These are phyloP conservation scores for Rhynchotus rufescens DNA, from an alignment of 2,797 vertebrate species.

Conservation along the genomic window DNA sequence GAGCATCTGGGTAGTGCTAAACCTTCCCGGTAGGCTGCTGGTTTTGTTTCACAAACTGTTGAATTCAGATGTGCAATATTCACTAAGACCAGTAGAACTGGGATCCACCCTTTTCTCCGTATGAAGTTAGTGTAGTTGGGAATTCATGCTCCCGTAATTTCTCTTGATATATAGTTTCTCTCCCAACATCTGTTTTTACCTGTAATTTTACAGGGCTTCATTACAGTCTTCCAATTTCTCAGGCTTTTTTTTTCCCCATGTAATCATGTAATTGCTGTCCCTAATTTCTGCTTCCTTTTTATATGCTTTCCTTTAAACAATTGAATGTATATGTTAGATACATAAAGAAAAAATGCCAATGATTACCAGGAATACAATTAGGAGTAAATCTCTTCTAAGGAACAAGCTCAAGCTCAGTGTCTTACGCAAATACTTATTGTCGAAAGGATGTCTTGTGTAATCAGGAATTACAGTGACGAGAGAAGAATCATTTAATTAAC, in stretches of 20 bases:
- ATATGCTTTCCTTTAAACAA: constrained; percentile 38
- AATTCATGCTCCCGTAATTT: neutral
- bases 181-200: neutral
- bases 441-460: constrained; percentile 58
- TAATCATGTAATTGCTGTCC: neutral
- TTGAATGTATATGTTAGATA: constrained; percentile 1
- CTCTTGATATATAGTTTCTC: neutral
- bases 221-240: neutral
- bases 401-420: constrained; percentile 43
- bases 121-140: neutral
- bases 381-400: constrained; percentile 44
- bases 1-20: neutral
- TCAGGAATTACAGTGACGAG: constrained; percentile 68
- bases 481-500: constrained; percentile 68
- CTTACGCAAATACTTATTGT: constrained; percentile 55
- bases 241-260: neutral
- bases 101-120: neutral
- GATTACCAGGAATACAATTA: constrained; percentile 48
- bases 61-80: neutral
- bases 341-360: constrained; percentile 51
- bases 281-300: neutral
- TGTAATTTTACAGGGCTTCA: neutral
- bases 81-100: neutral
- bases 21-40: neutral
- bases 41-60: neutral